Base-by-base conservation (phyloP, 2,888 invertebrate species). In the Synergus laeviventris region DNA sequence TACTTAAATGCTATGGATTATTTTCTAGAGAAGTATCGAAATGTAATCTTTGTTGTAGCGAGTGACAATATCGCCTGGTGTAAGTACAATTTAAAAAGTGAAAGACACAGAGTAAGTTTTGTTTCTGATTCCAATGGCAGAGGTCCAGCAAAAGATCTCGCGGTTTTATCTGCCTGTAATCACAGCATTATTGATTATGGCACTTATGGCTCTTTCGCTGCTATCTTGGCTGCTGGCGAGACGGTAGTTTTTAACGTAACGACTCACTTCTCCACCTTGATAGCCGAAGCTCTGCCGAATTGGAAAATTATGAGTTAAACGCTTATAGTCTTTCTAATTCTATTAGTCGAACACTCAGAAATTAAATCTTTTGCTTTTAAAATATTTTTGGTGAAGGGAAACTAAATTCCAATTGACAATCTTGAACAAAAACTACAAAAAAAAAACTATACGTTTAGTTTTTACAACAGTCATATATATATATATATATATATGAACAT, bases 141-240 rank as follows among this genome's bases (percentile, higher is more conserved):
- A 74, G 89, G 88, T 45, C 89, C 91, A 2, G 91, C 91, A 21
- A 88, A 89, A 79, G 91, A 91, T 83, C 84, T 91, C 45, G 91
- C 91, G 2, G 87, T 91, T 75, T 85, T 91, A 73, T 88, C 91
- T 24, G 85, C 89, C 16, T 91, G 91, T 76, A 91, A 91, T 85
- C 92, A 92, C 81, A 91, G 90, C 77, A 91, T 92, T 79, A 91
- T 91, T 81, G 91, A 91, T 84, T 91, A 91, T 73, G 91, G 91
- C 9, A 91, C 91, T 24, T 91, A 91, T 54, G 91, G 91, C 31
- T 90, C 91, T 3, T 91, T 91, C 80, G 91, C 89, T 1, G 91
- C 91, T 14, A 87, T 91, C 80, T 83, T 91, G 45, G 90, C 91
- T 45, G 88, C 87, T 8, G 91, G 91, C n/a, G 91, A 91, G 77